These are phyloP conservation scores for Neodon shergylaensis DNA, from an alignment of 2,113 vertebrate species.

Conservation along the genomic window DNA sequence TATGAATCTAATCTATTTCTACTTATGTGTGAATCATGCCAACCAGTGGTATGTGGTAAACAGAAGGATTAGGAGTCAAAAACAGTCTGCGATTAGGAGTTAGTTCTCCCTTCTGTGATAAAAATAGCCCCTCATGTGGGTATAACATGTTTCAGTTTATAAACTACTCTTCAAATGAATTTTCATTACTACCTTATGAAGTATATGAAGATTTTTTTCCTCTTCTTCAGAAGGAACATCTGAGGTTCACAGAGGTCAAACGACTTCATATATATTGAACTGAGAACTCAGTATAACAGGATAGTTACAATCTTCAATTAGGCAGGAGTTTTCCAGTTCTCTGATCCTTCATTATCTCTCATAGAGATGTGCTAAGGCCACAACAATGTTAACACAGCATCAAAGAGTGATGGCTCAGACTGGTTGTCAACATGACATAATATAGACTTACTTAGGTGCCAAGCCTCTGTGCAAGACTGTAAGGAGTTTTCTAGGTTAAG, in stretches of 20 bases:
- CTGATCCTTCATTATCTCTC: neutral
- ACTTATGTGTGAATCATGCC: constrained; percentile 46
- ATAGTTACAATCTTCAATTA: neutral
- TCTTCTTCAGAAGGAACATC: neutral
- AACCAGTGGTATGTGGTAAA: constrained; percentile 36
- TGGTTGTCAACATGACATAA: neutral
- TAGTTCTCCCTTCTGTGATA: neutral
- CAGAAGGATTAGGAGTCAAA: constrained; percentile 49
- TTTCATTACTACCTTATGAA: neutral
- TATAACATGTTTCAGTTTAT: neutral
- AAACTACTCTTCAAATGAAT: neutral
- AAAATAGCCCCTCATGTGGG: constrained; percentile 21
- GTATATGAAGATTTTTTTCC: neutral
- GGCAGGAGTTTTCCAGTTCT: neutral
- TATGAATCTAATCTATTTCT: constrained; percentile 24
- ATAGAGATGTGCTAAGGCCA: neutral
- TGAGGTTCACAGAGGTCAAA: neutral
- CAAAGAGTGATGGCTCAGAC: neutral
- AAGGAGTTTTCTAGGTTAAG: neutral
- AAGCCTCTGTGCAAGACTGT: neutral
- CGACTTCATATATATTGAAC: neutral
- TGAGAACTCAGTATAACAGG: neutral
- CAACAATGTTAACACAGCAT: neutral
- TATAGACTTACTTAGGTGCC: neutral
- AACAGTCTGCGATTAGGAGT: neutral